Base-by-base conservation (phyloP, 2,888 invertebrate species). In the Hermaeophaga mercurialis region DNA sequence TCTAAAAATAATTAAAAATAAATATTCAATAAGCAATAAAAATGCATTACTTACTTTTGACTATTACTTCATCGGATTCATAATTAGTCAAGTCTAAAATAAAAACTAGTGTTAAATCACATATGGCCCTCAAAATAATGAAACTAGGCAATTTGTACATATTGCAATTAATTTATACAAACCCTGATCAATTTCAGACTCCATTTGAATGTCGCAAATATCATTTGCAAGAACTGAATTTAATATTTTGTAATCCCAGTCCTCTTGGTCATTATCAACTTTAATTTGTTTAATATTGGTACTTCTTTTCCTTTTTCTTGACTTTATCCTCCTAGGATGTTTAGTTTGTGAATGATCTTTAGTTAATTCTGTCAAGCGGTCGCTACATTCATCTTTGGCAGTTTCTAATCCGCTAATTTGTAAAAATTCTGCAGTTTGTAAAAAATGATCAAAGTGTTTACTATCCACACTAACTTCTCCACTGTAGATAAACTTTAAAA, bases 391-490 rank as follows among this genome's bases (percentile, higher is more conserved):
- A 28, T 48, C n/a, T 8, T 47, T 34, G 28, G 49, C 41, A 17
- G 63, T 59, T n/a, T 84, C 82, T 11, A 86, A 74, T 12, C 86
- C 86, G 72, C 84, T 83, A 18, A 86, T 83, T 78, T 86, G 84
- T 38, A 86, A 73, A 38, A 85, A 75, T 63, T 85, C 84, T 17
- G 86, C 86, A 1, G 85, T 85, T 66, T 85, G 82, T 48, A 86
- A 71, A 70, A 86, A 86, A 12, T 83, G 83, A 52, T 84, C 80
- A 56, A 86, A 71, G 66, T 84, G 82, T 62, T 84, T 84, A 67
- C 85, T 84, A 63, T 85, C 82, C 60, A 87, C 85, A 68, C 85
- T 85, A 1, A 87, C 86, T 73, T 87, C 85, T 57, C 87, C 87
- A 73, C 84, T 84, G 70, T 87, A 87, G 80, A 87, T 86, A 63